Evolutionary conservation across 30 jellyfish, hydroid and myxozoan species (phyloP).

Genomic region (Aurelia sp.): DNA sequence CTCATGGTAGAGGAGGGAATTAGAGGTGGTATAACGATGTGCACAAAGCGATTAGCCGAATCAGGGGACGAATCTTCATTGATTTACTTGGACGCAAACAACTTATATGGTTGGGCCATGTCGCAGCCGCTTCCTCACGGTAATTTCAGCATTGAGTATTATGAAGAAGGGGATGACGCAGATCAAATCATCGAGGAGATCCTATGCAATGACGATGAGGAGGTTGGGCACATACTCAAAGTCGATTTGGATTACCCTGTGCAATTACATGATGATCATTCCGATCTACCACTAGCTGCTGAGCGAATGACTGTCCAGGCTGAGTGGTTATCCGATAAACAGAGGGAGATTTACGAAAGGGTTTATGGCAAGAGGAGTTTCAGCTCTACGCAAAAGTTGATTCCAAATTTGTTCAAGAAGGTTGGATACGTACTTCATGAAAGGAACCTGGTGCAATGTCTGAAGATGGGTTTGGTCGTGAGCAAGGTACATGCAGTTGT

Average conservation of each 20-base stretch:
- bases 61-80: neutral
- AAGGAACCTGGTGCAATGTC: neutral
- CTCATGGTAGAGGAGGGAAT: neutral
- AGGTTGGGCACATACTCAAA: constrained; percentile 17
- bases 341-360: neutral
- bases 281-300: constrained; percentile 2
- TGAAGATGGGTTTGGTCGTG: constrained; percentile 2
- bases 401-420: neutral
- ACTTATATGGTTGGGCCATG: neutral
- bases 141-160: neutral
- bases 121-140: neutral
- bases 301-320: neutral
- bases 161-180: neutral
- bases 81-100: neutral
- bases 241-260: constrained; percentile 11
- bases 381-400: neutral
- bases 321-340: neutral
- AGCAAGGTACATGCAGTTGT: constrained; percentile 12
- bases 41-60: neutral
- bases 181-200: neutral
- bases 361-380: neutral
- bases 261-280: neutral
- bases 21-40: constrained; percentile 1
- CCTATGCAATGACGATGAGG: neutral
- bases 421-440: constrained; percentile 14